Conservation (phyloP, 2,113 vertebrate genomes). For the Monarcha castaneiventris region DNA sequence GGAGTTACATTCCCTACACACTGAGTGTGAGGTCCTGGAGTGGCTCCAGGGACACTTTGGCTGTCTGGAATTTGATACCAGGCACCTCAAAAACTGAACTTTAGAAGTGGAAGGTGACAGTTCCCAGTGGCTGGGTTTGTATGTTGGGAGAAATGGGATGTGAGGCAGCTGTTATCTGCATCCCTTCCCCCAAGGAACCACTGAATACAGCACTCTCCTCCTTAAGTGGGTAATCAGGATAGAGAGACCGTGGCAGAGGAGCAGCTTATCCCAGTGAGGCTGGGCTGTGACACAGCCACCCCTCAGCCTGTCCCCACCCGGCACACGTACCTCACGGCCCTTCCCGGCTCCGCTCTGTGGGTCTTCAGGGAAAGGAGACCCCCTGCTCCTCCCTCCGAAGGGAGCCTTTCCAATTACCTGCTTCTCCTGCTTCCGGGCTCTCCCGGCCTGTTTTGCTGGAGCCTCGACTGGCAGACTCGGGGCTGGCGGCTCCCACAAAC, state of each 20-base stretch:
- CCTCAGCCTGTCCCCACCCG: background rate
- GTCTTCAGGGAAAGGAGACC: background rate
- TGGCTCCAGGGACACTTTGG: background rate
- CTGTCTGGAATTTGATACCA: background rate
- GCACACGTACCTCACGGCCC: background rate
- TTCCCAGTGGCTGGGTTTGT: rapidly evolving
- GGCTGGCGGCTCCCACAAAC: slow-evolving; percentile 84
- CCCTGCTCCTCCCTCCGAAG: background rate
- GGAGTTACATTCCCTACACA: rapidly evolving
- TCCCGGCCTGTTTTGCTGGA: slow-evolving; percentile 81
- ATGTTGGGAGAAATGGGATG: rapidly evolving
- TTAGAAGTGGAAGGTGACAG: background rate
- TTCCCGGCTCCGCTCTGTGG: background rate
- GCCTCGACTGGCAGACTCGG: slow-evolving; percentile 83
- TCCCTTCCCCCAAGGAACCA: background rate
- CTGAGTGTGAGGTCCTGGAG: rapidly evolving
- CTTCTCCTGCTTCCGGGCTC: slow-evolving; percentile 76
- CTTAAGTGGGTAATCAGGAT: no score
- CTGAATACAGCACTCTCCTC: rapidly evolving
- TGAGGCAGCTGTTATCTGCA: rapidly evolving
- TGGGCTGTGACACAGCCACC: background rate
- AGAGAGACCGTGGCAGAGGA: rapidly evolving
- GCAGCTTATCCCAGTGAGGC: background rate
- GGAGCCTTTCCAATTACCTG: slow-evolving; percentile 67
- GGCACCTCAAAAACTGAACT: background rate